Conservation (phyloP, 2,113 vertebrate species). For the Oncorhynchus mykiss region DNA sequence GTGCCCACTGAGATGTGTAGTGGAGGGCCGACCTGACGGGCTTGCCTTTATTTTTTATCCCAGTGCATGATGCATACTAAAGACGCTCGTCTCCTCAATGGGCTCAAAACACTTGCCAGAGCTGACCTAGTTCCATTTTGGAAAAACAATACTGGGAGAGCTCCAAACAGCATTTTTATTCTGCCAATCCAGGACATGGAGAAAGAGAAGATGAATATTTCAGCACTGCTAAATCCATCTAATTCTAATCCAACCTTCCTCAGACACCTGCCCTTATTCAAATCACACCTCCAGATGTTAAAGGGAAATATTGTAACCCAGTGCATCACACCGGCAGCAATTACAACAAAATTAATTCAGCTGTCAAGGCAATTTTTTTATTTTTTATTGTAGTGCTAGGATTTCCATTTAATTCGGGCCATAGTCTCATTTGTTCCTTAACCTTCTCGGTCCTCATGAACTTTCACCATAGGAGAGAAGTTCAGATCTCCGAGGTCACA, state of each 20-base stretch:
- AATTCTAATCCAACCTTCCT: constrained; percentile 1
- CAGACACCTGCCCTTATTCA: constrained; percentile 17
- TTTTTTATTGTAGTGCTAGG: too few relatives aligned
- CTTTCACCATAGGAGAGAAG: too few relatives aligned
- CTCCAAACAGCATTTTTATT: constrained; percentile 10
- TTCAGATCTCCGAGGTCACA: too few relatives aligned
- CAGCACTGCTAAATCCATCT: constrained; percentile 19
- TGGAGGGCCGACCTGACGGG: too few relatives aligned
- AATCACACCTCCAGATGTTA: constrained; percentile 33
- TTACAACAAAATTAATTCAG: constrained; percentile 56
- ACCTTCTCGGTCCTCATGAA: too few relatives aligned
- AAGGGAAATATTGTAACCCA: constrained; percentile 42
- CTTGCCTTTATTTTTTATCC: too few relatives aligned
- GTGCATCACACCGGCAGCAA: constrained; percentile 27
- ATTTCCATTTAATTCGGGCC: too few relatives aligned
- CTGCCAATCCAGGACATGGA: not conserved
- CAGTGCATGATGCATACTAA: too few relatives aligned
- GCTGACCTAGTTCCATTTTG: constrained; percentile 38
- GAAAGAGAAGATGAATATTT: constrained; percentile 26
- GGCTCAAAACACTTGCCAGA: constrained; percentile 5
- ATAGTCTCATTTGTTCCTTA: too few relatives aligned
- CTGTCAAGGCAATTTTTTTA: not conserved
- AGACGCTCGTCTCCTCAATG: constrained; percentile 12
- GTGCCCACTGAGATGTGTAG: too few relatives aligned
- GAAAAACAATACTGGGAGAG: constrained; percentile 19